Percentiles rank a stretch among this genome's conserved stretches.
Conservation (phyloP, 2,797 vertebrate species). For the Pipistrellus pipistrellus region DNA sequence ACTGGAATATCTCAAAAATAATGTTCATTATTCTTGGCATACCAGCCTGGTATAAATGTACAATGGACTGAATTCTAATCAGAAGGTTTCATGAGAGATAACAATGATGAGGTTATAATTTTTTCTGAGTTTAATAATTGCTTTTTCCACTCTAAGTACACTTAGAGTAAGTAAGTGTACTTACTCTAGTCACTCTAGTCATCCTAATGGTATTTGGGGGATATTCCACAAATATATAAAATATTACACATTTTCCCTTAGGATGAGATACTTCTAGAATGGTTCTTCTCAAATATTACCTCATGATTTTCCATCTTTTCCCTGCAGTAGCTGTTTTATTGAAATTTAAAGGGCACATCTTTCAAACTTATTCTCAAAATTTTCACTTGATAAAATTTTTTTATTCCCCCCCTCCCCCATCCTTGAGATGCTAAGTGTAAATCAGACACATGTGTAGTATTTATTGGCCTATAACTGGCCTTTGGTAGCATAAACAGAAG, state of each 20-base stretch:
- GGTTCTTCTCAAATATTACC: background rate
- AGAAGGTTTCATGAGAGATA: background rate
- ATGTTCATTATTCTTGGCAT: background rate
- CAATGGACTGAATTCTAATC: background rate
- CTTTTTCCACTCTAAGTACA: too few species aligned
- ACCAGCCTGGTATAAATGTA: background rate
- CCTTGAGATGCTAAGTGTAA: background rate
- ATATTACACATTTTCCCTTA: background rate
- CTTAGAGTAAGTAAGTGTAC: too few species aligned
- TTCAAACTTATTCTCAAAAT: background rate
- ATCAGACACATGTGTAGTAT: background rate
- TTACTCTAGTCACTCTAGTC: too few species aligned
- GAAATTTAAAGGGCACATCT: background rate
- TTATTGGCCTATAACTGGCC: background rate
- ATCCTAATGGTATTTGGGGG: background rate
- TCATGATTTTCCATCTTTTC: slow-evolving; percentile 7
- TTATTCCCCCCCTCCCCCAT: background rate
- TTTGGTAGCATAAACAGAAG: slow-evolving; percentile 28
- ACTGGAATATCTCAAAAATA: background rate
- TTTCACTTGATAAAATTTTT: background rate
- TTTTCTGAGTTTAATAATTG: background rate
- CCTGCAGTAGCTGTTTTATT: background rate
- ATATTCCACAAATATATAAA: background rate
- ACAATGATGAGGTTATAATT: background rate
- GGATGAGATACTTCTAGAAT: background rate